Base-by-base conservation (phyloP, 1,140 invertebrate genomes). In the Bombyx mandarina region DNA sequence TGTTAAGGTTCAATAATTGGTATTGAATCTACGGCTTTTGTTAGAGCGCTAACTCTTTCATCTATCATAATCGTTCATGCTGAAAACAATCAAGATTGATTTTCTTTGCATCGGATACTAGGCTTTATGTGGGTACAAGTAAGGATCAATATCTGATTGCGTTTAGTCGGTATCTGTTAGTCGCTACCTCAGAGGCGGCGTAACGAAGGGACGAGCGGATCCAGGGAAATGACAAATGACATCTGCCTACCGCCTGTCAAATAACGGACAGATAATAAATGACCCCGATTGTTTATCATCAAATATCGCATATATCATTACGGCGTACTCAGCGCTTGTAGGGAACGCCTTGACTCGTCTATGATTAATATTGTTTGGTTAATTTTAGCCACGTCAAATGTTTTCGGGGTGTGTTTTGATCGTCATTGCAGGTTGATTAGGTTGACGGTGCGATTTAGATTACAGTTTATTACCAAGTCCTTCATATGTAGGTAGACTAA, bases 191-290 rank as follows among this genome's bases (percentile, higher is more conserved):
- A 77, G 75, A 78, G 79, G 80, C 79, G 74, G 81, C 80, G 84
- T 85, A 87, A 86, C 80, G 80, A 83, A 87, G 84, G 82, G 83
- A 85, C 83, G 77, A 70, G 78, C 80, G 75, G 65, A 65, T 75
- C 67, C 69, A 72, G 73, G 85, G 88, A 88, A 88, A 88, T 89
- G 86, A 89, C 88, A 88, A 88, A 89, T 86, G 86, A 88, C 88
- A 89, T 86, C 88, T 89, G 88, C 86, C 88, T 87, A 85, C 85
- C 82, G 85, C 85, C 88, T 89, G 88, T 89, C 88, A 88, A 86
- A 88, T 88, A 88, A 85, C 83, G 79, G 85, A 88, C 86, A 89
- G 85, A 89, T 89, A 88, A 89, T 89, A 89, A 89, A 89, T 89
- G 87, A 88, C 85, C 85, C 75, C 81, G 87, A 89, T 88, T 88